Percentiles rank a stretch among this genome's conserved stretches.
These are phyloP conservation scores for Upupa epops DNA, from an alignment of 2,113 vertebrate species.

Conservation along the genomic window DNA sequence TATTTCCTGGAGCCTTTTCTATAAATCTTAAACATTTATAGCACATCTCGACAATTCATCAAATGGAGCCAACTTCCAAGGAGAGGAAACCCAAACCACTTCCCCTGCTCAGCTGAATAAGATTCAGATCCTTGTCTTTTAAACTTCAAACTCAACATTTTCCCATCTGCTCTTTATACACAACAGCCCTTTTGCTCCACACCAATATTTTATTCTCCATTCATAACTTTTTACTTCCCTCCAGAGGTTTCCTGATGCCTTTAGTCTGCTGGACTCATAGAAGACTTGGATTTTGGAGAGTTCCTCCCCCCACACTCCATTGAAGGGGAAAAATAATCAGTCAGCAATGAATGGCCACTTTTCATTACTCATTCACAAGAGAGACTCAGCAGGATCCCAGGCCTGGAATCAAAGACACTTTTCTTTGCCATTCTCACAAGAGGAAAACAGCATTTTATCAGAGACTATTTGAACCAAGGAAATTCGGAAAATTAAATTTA, in stretches of 20 bases:
- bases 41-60: conserved; percentile 60
- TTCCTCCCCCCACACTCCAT: not conserved
- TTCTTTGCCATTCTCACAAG: conserved; percentile 34
- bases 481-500: not conserved
- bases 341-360: conserved; percentile 58
- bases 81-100: conserved; percentile 65
- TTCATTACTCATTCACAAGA: conserved; percentile 52
- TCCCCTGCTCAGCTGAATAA: conserved; percentile 54
- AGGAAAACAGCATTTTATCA: conserved; percentile 22
- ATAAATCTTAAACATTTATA: conserved; percentile 66
- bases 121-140: conserved; percentile 57
- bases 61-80: conserved; percentile 54
- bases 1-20: conserved; percentile 39
- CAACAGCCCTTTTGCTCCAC: conserved; percentile 38
- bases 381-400: conserved; percentile 36
- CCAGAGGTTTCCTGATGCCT: conserved; percentile 56
- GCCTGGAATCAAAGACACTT: conserved; percentile 20
- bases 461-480: not conserved
- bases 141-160: conserved; percentile 63
- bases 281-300: conserved; percentile 30
- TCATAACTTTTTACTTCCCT: conserved; percentile 66
- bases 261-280: conserved; percentile 47
- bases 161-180: conserved; percentile 65
- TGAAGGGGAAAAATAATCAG: conserved; percentile 56
- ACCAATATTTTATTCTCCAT: conserved; percentile 62